phyloP scores from a whole-genome alignment of 2,113 vertebrate genomes.

The Peromyscus polionotus region DNA sequence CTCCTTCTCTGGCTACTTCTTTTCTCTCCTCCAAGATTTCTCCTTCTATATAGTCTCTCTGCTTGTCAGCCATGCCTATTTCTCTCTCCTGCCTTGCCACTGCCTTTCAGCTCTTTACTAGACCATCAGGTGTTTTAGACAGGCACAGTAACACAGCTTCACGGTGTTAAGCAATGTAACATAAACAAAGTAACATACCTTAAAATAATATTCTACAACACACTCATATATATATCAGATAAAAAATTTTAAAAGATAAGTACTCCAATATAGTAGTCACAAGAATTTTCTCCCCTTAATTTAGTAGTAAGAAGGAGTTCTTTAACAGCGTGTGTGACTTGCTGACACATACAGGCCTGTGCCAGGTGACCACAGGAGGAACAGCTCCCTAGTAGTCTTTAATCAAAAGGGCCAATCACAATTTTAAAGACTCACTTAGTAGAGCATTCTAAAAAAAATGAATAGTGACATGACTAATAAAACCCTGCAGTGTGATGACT shows the following conservation, averaged over 20 bases:
- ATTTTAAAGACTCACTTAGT: constrained; percentile 71
- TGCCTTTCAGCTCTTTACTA: too few species aligned
- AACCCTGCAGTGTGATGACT: constrained; percentile 61
- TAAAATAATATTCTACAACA: not conserved
- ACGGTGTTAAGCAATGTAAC: too few species aligned
- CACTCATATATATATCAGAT: not conserved
- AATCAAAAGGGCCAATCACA: constrained; percentile 72
- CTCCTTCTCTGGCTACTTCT: too few species aligned
- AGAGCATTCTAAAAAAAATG: constrained; percentile 48
- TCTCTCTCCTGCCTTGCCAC: too few species aligned
- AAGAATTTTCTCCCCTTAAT: constrained; percentile 73
- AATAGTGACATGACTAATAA: constrained; percentile 57
- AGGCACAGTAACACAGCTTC: too few species aligned
- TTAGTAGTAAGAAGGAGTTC: constrained; percentile 64
- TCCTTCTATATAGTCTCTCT: too few species aligned
- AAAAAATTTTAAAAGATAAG: not conserved
- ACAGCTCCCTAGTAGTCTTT: constrained; percentile 32
- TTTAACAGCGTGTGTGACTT: constrained; percentile 69
- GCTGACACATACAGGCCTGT: constrained; percentile 55
- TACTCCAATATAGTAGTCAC: constrained; percentile 3
- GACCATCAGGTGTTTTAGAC: too few species aligned
- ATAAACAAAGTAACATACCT: too few species aligned
- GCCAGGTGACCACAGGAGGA: constrained; percentile 1
- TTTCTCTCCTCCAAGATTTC: too few species aligned
- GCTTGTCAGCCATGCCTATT: too few species aligned